Conservation (phyloP, 2,888 invertebrate species). For the Habrosyne pyritoides region DNA sequence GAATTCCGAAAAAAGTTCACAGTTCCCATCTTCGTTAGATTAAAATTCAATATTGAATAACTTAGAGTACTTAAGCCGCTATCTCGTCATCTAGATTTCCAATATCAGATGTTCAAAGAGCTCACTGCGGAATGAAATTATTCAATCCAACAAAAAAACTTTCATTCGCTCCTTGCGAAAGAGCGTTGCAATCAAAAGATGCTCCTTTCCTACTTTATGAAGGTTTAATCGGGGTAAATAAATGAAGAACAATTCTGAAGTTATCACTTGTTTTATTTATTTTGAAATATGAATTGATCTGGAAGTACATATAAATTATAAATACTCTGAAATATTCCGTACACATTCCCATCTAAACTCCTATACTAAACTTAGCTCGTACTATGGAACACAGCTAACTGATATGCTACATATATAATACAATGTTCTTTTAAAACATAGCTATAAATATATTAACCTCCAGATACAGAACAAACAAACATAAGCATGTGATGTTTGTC, state of each 20-base stretch:
- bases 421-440: too few relatives aligned
- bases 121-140: constrained; percentile 37
- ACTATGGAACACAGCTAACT: too few relatives aligned
- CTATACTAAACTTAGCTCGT: too few relatives aligned
- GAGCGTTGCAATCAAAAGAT: constrained; percentile 20
- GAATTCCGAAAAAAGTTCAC: constrained; percentile 15
- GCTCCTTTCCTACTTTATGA: constrained; percentile 29
- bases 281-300: neutral
- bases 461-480: too few relatives aligned
- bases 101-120: constrained; percentile 36
- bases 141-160: constrained; percentile 34
- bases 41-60: constrained; percentile 37
- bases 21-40: constrained; percentile 22
- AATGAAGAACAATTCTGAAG: neutral
- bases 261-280: neutral
- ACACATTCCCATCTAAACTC: too few relatives aligned
- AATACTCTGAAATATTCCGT: too few relatives aligned
- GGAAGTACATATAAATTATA: too few relatives aligned
- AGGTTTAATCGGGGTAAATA: constrained; percentile 8
- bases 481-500: too few relatives aligned
- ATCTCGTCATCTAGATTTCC: constrained; percentile 31
- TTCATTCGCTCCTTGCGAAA: constrained; percentile 26
- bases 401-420: too few relatives aligned
- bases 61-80: constrained; percentile 26
- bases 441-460: too few relatives aligned